Percentiles rank a stretch among this genome's conserved stretches.
phyloP scores from a whole-genome alignment of 2,113 vertebrate genomes.

The Alectura lathami region DNA sequence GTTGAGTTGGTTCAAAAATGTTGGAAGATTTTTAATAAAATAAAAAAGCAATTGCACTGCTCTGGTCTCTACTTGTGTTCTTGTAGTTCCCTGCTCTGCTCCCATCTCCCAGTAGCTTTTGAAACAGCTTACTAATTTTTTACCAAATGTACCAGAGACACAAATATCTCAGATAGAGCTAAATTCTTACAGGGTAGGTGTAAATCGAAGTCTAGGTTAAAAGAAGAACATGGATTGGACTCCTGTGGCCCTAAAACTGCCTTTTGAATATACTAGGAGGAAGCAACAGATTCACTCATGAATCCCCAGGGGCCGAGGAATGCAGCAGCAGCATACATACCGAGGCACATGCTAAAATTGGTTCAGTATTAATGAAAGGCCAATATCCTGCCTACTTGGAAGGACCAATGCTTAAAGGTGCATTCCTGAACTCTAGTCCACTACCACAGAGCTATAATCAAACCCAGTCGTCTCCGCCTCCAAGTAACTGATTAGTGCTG shows the following conservation, averaged over 20 bases:
- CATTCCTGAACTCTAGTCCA: neutral
- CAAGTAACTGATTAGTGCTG: neutral
- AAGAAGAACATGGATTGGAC: neutral
- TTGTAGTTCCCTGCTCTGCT: neutral
- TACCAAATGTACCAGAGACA: neutral
- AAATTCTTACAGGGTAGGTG: neutral
- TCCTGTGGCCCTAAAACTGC: rapidly evolving
- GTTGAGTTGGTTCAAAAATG: neutral
- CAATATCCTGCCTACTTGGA: neutral
- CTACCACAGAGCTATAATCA: neutral
- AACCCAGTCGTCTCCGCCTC: neutral
- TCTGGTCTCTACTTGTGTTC: neutral
- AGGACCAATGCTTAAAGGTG: neutral
- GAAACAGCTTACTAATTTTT: neutral
- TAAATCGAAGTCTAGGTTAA: neutral
- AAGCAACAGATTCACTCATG: neutral
- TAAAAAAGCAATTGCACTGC: neutral
- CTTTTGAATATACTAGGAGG: neutral
- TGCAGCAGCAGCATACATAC: neutral
- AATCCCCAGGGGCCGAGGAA: neutral
- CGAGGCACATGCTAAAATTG: neutral
- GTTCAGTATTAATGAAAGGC: neutral
- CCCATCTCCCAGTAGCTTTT: neutral
- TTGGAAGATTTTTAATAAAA: neutral
- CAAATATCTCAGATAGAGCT: neutral